A percentile compares a stretch with the other conserved stretches of the same genome.
These are phyloP conservation scores for Heliconius ismenius DNA, from an alignment of 2,888 invertebrate species.

Conservation along the genomic window DNA sequence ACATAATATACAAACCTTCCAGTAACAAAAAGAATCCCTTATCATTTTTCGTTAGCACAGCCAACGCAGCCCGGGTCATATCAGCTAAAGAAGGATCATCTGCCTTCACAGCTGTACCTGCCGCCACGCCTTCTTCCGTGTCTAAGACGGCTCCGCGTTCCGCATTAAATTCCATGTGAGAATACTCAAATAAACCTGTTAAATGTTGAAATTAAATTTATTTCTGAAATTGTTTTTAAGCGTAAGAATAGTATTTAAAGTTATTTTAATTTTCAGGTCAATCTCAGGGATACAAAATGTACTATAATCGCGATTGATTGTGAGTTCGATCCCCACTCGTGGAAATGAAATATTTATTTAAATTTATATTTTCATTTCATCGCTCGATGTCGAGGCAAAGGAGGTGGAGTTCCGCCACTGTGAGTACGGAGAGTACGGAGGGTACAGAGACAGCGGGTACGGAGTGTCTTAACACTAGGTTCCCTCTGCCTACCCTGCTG, in stretches of 20 bases:
- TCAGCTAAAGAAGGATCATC: slow-evolving; percentile 89
- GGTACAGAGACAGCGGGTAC: too few species aligned
- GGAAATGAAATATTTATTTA: too few species aligned
- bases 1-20: slow-evolving; percentile 81
- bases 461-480: too few species aligned
- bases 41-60: slow-evolving; percentile 86
- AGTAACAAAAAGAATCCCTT: slow-evolving; percentile 89
- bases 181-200: slow-evolving; percentile 88
- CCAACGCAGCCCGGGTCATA: slow-evolving; percentile 88
- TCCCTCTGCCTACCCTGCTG: too few species aligned
- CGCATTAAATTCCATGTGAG: slow-evolving; percentile 90
- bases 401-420: too few species aligned
- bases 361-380: too few species aligned
- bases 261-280: too few species aligned
- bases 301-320: too few species aligned
- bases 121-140: slow-evolving; percentile 79
- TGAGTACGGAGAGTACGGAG: too few species aligned
- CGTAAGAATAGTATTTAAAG: not conserved
- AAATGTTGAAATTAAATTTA: not conserved
- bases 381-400: too few species aligned
- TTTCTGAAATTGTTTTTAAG: not conserved
- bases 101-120: slow-evolving; percentile 81
- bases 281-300: too few species aligned
- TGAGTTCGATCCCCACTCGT: too few species aligned
- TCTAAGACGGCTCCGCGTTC: slow-evolving; percentile 84